Conservation (phyloP, 2,888 invertebrate genomes). For the Aphidius colemani region DNA sequence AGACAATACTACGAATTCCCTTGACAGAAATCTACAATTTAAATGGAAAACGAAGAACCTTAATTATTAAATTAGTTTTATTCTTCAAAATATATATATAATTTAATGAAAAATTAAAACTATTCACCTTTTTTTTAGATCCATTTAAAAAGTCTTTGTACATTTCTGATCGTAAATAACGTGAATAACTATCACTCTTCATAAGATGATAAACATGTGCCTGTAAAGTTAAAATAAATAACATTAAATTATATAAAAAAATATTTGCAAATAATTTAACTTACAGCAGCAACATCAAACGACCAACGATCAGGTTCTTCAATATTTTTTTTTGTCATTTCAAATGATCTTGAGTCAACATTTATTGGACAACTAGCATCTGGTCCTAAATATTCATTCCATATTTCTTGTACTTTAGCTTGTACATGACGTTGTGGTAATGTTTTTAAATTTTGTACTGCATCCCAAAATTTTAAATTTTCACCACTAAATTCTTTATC, state of each 20-base stretch:
- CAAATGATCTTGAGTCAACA: constrained; percentile 91
- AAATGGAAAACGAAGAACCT: constrained; percentile 36
- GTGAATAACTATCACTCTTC: constrained; percentile 98
- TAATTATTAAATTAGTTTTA: constrained; percentile 27
- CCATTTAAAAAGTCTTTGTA: constrained; percentile 96
- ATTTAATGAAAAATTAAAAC: too few species aligned
- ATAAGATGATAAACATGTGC: constrained; percentile 98
- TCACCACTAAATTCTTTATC: constrained; percentile 99
- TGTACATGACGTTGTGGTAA: constrained; percentile 85
- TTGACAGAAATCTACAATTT: constrained; percentile 81
- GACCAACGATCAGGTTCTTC: constrained; percentile 88
- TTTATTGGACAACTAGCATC: constrained; percentile 97
- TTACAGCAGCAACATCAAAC: constrained; percentile 96
- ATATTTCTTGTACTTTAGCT: constrained; percentile 81
- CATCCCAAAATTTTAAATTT: constrained; percentile 97
- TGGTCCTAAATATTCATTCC: constrained; percentile 90
- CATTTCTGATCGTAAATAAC: constrained; percentile 97
- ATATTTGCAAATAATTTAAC: constrained; percentile 38
- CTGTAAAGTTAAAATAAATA: constrained; percentile 62
- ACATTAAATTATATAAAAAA: constrained; percentile 40
- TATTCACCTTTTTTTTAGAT: constrained; percentile 98
- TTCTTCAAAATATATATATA: constrained; percentile 13
- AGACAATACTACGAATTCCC: constrained; percentile 83
- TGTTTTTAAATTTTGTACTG: constrained; percentile 89
- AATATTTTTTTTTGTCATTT: constrained; percentile 80